Evolutionary conservation across 2,888 invertebrate species (phyloP).

Genomic region (Polietes domitor): DNA sequence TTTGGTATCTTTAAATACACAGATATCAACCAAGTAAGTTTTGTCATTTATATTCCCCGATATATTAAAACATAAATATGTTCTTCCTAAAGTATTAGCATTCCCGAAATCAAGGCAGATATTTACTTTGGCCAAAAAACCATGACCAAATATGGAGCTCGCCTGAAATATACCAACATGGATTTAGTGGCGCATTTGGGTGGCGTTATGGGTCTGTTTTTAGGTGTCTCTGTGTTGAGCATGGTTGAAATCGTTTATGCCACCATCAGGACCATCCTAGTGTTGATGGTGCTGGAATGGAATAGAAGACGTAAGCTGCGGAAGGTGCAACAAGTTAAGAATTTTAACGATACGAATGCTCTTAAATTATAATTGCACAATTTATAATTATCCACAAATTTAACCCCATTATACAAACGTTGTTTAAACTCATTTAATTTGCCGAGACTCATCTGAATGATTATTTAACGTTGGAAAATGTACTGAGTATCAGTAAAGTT

Average conservation of each 20-base stretch:
- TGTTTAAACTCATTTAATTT: no score
- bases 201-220: slow-evolving; percentile 80
- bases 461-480: no score
- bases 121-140: slow-evolving; percentile 78
- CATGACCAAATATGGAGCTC: slow-evolving; percentile 79
- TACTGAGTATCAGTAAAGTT: no score
- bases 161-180: slow-evolving; percentile 76
- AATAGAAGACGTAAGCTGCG: no score
- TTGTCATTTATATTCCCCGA: background rate
- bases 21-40: slow-evolving; percentile 63
- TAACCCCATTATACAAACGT: no score
- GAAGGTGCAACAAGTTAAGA: no score
- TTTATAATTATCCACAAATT: no score
- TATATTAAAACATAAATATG: background rate
- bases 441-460: no score
- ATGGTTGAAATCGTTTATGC: slow-evolving; percentile 77
- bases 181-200: slow-evolving; percentile 81
- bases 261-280: background rate
- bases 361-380: no score
- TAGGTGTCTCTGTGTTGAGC: slow-evolving; percentile 81
- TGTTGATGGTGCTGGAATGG: background rate
- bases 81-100: slow-evolving; percentile 3
- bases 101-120: slow-evolving; percentile 72
- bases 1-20: slow-evolving; percentile 69
- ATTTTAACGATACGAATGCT: no score